Base-by-base conservation (phyloP, 2,888 invertebrate genomes). In the Stomorhina lunata region DNA sequence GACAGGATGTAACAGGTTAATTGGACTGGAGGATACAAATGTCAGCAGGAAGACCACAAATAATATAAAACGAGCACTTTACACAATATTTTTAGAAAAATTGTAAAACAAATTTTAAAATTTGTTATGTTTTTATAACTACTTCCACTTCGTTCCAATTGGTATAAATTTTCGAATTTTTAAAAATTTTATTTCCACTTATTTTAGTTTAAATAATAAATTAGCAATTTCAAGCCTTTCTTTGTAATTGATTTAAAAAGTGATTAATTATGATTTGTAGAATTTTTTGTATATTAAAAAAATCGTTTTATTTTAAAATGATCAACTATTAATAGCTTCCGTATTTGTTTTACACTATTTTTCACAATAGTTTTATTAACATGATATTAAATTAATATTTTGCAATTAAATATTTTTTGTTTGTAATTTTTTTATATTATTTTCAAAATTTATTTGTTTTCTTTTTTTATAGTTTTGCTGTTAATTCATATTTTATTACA, bases 1-100 rank as follows among this genome's bases (percentile, higher is more conserved):
- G 65, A 75, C 82, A 79, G 82, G 82, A 82, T 76, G 82, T 79
- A 82, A 82, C 82, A 82, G 82, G 82, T 82, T 82, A 82, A 79
- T 71, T 75, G 50, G 25, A n/a, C n/a, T 9, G 59, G 63, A 75
- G 29, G 25, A 50, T 45, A 66, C n/a, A 50, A 66, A 15, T 48
- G 71, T 65, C 45, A 72, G 72, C 79, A 57, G 57, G 72, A 72
- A 40, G 48, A 71, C 25, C n/a, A n/a, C 32, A 66, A 12, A 32
- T 27, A 20, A 37, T 2, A 75, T 20, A 6, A 25, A 17, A n/a
- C 25, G 37, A 12, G n/a, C 32, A 32, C 55, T 15, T 53, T 4
- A 20, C 20, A 43, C 37, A 37, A 12, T 10, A 2, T 9, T 37
- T 37, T 37, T 37, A 12, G 4, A n/a, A n/a, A n/a, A n/a, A n/a